A percentile compares a stretch with the other conserved stretches of the same genome.
Conservation (phyloP, 1,140 invertebrate species). For the Batillaria attramentaria region DNA sequence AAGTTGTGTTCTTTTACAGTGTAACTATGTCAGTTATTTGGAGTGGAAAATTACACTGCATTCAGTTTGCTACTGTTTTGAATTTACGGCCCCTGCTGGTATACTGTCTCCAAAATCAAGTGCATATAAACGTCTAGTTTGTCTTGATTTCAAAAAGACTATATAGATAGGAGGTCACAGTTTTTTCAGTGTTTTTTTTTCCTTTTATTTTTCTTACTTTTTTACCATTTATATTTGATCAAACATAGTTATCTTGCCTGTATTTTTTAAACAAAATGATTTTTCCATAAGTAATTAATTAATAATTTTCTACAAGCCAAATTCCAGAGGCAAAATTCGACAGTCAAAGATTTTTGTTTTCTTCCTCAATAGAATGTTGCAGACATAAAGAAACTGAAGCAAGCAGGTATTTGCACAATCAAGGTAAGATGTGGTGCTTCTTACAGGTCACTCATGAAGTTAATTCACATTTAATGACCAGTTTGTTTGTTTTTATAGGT, state of each 20-base stretch:
- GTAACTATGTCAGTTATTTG: too few relatives aligned
- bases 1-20: conserved; percentile 62
- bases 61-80: too few relatives aligned
- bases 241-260: not conserved
- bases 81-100: too few relatives aligned
- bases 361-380: conserved; percentile 74
- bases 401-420: conserved; percentile 84
- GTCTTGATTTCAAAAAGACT: conserved; percentile 76
- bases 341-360: too few relatives aligned
- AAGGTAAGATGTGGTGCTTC: conserved; percentile 64
- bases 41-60: too few relatives aligned
- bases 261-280: conserved; percentile 3
- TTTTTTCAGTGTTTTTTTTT: conserved; percentile 71
- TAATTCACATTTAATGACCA: too few relatives aligned
- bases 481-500: not conserved
- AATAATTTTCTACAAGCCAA: not conserved
- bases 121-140: too few relatives aligned
- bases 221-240: conserved; percentile 4
- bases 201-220: not conserved
- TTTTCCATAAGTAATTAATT: not conserved
- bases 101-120: too few relatives aligned
- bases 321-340: too few relatives aligned
- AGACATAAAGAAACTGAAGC: conserved; percentile 86
- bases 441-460: too few relatives aligned
- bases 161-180: conserved; percentile 75